These are phyloP conservation scores for Amblyornis subalaris DNA, from an alignment of 2,113 vertebrate species.

Conservation along the genomic window DNA sequence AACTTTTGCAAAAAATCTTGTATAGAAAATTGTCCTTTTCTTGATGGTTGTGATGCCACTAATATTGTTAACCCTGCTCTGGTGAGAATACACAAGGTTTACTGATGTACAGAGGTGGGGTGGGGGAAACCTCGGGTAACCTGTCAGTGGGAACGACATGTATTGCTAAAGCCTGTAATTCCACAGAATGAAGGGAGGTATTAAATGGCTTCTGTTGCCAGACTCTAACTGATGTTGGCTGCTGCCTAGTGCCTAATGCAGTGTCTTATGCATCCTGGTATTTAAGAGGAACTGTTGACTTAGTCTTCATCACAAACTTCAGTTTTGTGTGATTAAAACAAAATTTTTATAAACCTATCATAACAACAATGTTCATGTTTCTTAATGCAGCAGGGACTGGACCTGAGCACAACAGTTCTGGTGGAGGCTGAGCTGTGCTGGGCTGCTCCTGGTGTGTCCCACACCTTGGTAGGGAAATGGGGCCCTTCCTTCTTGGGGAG, in stretches of 20 bases:
- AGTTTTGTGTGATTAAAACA: slow-evolving; percentile 63
- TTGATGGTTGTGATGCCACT: slow-evolving; percentile 68
- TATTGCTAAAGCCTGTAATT: slow-evolving; percentile 72
- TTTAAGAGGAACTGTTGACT: slow-evolving; percentile 56
- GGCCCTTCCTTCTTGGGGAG: background rate
- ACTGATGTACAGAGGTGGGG: slow-evolving; percentile 48
- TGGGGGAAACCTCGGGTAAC: background rate
- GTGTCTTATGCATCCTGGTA: slow-evolving; percentile 59
- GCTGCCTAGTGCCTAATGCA: slow-evolving; percentile 59
- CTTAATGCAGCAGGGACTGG: background rate
- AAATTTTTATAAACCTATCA: slow-evolving; percentile 60
- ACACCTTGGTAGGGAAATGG: rapidly evolving
- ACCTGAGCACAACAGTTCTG: background rate
- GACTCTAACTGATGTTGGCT: slow-evolving; percentile 52
- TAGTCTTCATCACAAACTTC: slow-evolving; percentile 62
- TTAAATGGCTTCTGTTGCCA: slow-evolving; percentile 58
- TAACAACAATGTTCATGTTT: slow-evolving; percentile 17
- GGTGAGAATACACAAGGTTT: slow-evolving; percentile 37
- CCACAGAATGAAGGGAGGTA: slow-evolving; percentile 77
- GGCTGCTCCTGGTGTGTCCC: background rate
- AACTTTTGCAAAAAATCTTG: slow-evolving; percentile 49
- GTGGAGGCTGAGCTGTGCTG: background rate
- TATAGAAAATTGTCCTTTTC: slow-evolving; percentile 67
- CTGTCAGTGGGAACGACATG: background rate
- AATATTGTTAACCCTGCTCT: slow-evolving; percentile 68